Percentiles rank a stretch among this genome's conserved stretches.
Conservation (phyloP, 2,113 vertebrate species). For the Engystomops pustulosus region DNA sequence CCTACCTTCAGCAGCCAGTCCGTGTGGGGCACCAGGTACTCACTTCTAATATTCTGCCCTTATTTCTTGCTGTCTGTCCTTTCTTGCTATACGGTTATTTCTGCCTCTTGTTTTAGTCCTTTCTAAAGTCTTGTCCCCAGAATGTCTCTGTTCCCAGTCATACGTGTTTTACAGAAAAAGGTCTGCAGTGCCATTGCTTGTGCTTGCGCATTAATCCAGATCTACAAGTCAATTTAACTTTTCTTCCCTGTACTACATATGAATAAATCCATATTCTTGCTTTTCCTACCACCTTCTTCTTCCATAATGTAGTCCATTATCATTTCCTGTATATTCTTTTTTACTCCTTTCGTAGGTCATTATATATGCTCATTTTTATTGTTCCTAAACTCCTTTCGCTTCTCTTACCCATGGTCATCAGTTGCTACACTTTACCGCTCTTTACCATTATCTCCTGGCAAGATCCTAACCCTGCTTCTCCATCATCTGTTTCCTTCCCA, state of each 20-base stretch:
- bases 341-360: background rate
- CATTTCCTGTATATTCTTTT: background rate
- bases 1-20: slow-evolving; percentile 38
- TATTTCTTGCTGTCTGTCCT: background rate
- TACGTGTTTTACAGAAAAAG: background rate
- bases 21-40: slow-evolving; percentile 57
- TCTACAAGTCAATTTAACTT: background rate
- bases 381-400: background rate
- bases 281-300: background rate
- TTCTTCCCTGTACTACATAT: background rate
- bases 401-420: background rate
- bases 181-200: slow-evolving; percentile 1
- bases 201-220: background rate
- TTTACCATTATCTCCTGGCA: background rate
- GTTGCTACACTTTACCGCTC: background rate
- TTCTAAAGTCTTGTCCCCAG: background rate
- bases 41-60: slow-evolving; percentile 51
- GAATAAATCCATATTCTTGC: background rate
- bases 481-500: background rate
- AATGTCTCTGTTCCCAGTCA: background rate
- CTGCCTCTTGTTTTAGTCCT: slow-evolving; percentile 51
- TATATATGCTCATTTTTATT: background rate
- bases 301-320: background rate
- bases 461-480: background rate
- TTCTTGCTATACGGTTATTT: background rate